These are phyloP conservation scores for Phanerotoma sp. DNA, from an alignment of 2,888 invertebrate species.

Conservation along the genomic window DNA sequence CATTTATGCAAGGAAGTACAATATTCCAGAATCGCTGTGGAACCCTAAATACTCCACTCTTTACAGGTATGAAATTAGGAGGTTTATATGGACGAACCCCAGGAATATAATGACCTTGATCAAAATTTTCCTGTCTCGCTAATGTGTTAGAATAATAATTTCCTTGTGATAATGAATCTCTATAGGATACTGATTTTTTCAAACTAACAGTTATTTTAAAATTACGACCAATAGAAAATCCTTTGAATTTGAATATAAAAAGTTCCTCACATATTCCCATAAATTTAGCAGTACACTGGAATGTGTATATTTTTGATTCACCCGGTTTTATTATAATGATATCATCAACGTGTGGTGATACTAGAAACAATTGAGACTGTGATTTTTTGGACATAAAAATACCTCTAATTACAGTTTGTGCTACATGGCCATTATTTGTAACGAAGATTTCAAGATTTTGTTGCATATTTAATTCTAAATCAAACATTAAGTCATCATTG, in stretches of 20 bases:
- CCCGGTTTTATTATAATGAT: constrained; percentile 56
- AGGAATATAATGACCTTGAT: constrained; percentile 55
- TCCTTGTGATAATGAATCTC: background rate
- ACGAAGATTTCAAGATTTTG: constrained; percentile 59
- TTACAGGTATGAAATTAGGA: constrained; percentile 65
- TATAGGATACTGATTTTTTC: constrained; percentile 22
- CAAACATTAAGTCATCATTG: constrained; percentile 57
- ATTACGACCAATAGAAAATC: constrained; percentile 64
- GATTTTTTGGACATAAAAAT: constrained; percentile 60
- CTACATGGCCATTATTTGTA: constrained; percentile 55
- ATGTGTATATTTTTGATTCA: constrained; percentile 56
- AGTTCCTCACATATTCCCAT: constrained; percentile 66
- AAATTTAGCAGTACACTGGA: constrained; percentile 63
- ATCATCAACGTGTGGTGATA: constrained; percentile 53
- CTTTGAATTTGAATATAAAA: constrained; percentile 64
- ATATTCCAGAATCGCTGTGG: constrained; percentile 56
- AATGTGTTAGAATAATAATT: constrained; percentile 21
- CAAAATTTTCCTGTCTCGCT: constrained; percentile 36
- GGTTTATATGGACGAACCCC: constrained; percentile 61
- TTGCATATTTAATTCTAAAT: constrained; percentile 56
- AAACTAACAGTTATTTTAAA: constrained; percentile 61
- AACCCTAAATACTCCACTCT: constrained; percentile 54
- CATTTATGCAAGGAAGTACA: constrained; percentile 50
- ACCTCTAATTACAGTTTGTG: constrained; percentile 59
- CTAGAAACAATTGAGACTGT: constrained; percentile 61